phyloP scores from a whole-genome alignment of 2,888 invertebrate genomes.

The Hylaea fasciaria region DNA sequence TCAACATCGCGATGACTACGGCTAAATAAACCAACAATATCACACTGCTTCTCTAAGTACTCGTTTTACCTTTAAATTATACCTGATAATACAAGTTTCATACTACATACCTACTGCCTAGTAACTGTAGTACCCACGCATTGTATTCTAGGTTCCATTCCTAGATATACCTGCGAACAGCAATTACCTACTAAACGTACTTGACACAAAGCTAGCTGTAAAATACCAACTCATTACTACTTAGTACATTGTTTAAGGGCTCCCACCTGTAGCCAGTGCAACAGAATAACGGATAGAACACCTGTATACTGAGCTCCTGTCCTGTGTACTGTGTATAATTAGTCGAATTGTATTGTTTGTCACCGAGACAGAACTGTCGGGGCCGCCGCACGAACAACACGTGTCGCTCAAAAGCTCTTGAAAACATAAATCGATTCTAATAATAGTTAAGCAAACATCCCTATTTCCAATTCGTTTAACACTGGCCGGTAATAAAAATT shows the following conservation, averaged over 20 bases:
- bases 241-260: constrained; percentile 57
- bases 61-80: constrained; percentile 21
- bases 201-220: constrained; percentile 40
- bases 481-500: constrained; percentile 5
- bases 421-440: constrained; percentile 47
- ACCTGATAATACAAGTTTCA: constrained; percentile 2
- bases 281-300: constrained; percentile 13
- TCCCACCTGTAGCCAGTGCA: constrained; percentile 69
- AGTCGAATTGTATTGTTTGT: constrained; percentile 76
- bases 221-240: constrained; percentile 34
- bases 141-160: constrained; percentile 27
- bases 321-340: constrained; percentile 66
- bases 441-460: constrained; percentile 16
- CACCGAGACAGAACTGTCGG: constrained; percentile 70
- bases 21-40: no score
- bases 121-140: constrained; percentile 20
- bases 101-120: constrained; percentile 13
- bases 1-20: no score
- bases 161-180: constrained; percentile 31
- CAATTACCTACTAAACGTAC: constrained; percentile 40
- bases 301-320: constrained; percentile 46
- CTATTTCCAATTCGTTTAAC: constrained; percentile 20
- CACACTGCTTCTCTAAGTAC: neutral
- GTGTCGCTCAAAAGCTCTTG: constrained; percentile 63
- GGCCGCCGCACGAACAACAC: constrained; percentile 67